Conservation (phyloP, 2,797 vertebrate genomes). For the Pogoniulus pusillus region DNA sequence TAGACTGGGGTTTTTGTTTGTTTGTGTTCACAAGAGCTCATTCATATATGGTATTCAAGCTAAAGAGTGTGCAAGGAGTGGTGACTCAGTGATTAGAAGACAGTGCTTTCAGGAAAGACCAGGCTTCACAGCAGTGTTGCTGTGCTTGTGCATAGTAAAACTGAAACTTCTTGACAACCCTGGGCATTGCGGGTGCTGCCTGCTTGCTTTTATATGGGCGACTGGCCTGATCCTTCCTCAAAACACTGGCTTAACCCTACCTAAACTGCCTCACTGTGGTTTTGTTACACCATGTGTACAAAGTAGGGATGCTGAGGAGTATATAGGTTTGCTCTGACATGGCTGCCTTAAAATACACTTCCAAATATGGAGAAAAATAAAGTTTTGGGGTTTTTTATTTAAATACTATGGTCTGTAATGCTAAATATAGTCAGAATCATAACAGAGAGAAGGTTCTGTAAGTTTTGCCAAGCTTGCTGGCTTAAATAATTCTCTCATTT, state of each 20-base stretch:
- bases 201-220: background rate
- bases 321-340: background rate
- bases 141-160: background rate
- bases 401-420: background rate
- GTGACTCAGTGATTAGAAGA: background rate
- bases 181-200: background rate
- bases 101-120: background rate
- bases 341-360: background rate
- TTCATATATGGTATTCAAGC: background rate
- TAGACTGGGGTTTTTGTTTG: background rate
- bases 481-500: conserved; percentile 20
- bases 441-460: background rate
- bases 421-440: conserved; percentile 6
- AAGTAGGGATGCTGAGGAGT: background rate
- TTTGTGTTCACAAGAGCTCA: background rate
- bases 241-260: background rate
- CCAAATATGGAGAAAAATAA: background rate
- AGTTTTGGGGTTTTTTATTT: background rate
- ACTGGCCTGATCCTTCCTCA: background rate
- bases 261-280: background rate
- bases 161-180: background rate
- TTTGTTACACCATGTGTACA: background rate
- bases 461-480: background rate
- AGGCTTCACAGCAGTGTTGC: background rate
- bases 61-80: background rate